These are phyloP conservation scores for Blomia tropicalis DNA, from an alignment of 2,888 invertebrate genomes.

Conservation along the genomic window DNA sequence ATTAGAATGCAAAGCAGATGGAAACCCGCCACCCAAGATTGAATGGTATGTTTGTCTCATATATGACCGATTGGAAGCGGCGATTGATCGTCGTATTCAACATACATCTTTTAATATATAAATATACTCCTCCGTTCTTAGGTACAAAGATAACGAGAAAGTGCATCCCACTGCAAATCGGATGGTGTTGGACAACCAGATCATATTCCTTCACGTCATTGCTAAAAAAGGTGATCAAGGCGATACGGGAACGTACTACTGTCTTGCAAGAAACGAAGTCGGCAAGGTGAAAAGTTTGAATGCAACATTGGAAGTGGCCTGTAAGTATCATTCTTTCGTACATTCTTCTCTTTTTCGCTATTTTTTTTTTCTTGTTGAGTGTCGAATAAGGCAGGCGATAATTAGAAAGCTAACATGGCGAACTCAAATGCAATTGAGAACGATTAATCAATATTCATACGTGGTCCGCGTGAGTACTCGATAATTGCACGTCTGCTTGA, in stretches of 20 bases:
- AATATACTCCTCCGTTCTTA: not conserved
- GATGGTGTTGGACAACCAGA: slow-evolving; percentile 63
- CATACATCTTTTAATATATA: too few relatives aligned
- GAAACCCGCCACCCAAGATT: slow-evolving; percentile 51
- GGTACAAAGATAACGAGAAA: slow-evolving; percentile 64
- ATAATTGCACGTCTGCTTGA: slow-evolving; percentile 6
- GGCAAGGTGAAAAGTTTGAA: slow-evolving; percentile 78
- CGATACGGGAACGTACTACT: slow-evolving; percentile 83
- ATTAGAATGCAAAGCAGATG: slow-evolving; percentile 83
- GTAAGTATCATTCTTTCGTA: slow-evolving; percentile 48
- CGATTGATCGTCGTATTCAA: too few relatives aligned
- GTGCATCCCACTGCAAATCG: slow-evolving; percentile 52
- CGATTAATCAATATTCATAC: slow-evolving; percentile 13
- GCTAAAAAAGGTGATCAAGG: slow-evolving; percentile 82
- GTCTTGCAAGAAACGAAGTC: slow-evolving; percentile 77
- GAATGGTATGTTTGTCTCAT: slow-evolving; percentile 68
- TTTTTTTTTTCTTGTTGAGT: not conserved
- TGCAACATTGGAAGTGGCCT: slow-evolving; percentile 85
- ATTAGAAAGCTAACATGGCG: too few relatives aligned
- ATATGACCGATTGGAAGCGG: too few relatives aligned
- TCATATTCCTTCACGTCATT: slow-evolving; percentile 83
- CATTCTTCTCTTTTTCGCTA: not conserved
- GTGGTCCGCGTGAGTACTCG: not conserved
- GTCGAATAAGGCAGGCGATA: not conserved
- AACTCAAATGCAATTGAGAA: too few relatives aligned